These are phyloP conservation scores for Drosophila parabipectinata DNA, from an alignment of 1,140 invertebrate genomes.

Conservation along the genomic window DNA sequence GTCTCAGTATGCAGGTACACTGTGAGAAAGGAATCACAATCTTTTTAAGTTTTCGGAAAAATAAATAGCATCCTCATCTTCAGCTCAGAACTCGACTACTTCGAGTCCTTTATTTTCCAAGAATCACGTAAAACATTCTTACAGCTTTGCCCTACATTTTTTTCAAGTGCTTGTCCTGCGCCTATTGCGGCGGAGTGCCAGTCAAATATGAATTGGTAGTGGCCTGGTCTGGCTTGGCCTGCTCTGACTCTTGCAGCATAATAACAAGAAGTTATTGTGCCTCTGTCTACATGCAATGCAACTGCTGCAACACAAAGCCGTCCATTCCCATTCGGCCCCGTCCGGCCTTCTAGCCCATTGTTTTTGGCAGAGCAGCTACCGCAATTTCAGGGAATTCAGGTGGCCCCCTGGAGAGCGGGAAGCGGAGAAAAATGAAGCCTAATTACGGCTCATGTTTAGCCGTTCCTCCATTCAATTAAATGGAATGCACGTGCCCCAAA, in stretches of 20 bases:
- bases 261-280: slow-evolving; percentile 76
- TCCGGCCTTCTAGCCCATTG: slow-evolving; percentile 25
- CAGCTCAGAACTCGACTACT: neutral
- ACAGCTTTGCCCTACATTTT: neutral
- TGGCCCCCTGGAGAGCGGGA: slow-evolving; percentile 41
- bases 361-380: slow-evolving; percentile 28
- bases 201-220: slow-evolving; percentile 78
- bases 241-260: slow-evolving; percentile 63
- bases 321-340: slow-evolving; percentile 9
- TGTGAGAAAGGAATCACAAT: neutral
- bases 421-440: slow-evolving; percentile 55
- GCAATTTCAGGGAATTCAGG: slow-evolving; percentile 42
- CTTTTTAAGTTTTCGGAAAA: too few species aligned
- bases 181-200: slow-evolving; percentile 69
- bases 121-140: neutral
- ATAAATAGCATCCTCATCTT: too few species aligned
- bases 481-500: slow-evolving; percentile 60
- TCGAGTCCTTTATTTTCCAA: neutral
- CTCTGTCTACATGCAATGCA: slow-evolving; percentile 66
- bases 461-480: slow-evolving; percentile 71
- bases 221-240: slow-evolving; percentile 22
- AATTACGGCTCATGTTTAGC: slow-evolving; percentile 58
- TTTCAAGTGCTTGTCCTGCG: slow-evolving; percentile 30
- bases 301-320: slow-evolving; percentile 25
- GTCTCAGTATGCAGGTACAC: slow-evolving; percentile 20